These are phyloP conservation scores for Scaptodrosophila lebanonensis DNA, from an alignment of 1,140 invertebrate species.

Conservation along the genomic window DNA sequence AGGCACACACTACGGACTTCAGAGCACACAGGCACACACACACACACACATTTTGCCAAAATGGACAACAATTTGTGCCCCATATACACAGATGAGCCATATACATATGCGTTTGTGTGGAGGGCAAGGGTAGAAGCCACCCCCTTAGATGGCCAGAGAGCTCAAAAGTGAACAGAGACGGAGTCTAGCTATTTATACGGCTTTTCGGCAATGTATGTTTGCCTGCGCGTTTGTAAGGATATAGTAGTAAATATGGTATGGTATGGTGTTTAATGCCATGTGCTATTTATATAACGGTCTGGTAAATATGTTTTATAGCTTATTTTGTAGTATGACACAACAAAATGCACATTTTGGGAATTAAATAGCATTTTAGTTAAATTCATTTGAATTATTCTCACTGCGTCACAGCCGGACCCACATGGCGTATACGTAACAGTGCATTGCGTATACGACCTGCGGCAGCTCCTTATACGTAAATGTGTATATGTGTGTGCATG, in stretches of 20 bases:
- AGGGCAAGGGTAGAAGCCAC: too few relatives aligned
- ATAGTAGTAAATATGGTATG: too few relatives aligned
- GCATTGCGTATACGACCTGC: conserved; percentile 18
- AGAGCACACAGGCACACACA: neutral
- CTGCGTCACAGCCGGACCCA: neutral
- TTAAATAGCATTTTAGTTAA: conserved; percentile 32
- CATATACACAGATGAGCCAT: too few relatives aligned
- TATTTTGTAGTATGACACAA: conserved; percentile 32
- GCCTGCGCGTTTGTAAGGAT: neutral
- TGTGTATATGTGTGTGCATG: conserved; percentile 5
- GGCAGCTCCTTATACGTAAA: conserved; percentile 22
- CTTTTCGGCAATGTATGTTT: too few relatives aligned
- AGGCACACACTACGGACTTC: too few relatives aligned
- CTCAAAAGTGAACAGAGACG: too few relatives aligned
- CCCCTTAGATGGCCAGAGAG: too few relatives aligned
- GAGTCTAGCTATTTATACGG: too few relatives aligned
- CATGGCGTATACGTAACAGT: conserved; percentile 7
- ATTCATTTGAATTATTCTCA: conserved; percentile 41
- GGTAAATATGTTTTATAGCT: conserved; percentile 36
- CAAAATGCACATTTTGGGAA: conserved; percentile 51
- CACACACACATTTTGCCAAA: neutral
- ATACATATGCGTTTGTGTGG: too few relatives aligned
- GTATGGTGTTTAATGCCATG: too few relatives aligned
- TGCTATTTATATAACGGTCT: conserved; percentile 2
- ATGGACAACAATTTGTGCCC: neutral